Evolutionary conservation across 2,797 vertebrate genomes (phyloP).

Genomic region (Jordanella pulchra): DNA sequence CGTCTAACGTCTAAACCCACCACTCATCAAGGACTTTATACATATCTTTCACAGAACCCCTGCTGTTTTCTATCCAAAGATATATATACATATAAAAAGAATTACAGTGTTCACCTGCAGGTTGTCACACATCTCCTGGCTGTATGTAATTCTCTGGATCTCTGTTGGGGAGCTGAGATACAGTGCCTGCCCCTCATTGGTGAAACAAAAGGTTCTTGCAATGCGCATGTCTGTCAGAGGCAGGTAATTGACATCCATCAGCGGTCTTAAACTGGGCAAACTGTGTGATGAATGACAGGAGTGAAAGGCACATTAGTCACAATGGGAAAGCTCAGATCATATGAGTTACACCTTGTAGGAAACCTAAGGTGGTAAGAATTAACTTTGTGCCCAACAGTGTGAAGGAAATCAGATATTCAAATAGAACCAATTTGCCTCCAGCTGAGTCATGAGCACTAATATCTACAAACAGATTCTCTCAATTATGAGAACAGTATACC

Average conservation of each 20-base stretch:
- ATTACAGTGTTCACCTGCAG: slow-evolving; percentile 85
- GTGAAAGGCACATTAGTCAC: slow-evolving; percentile 15
- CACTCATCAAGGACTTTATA: slow-evolving; percentile 19
- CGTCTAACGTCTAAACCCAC: slow-evolving; percentile 57
- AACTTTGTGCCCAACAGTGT: background rate
- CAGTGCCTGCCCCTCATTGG: slow-evolving; percentile 92
- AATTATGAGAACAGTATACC: slow-evolving; percentile 5
- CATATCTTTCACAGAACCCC: slow-evolving; percentile 22
- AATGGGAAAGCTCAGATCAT: background rate
- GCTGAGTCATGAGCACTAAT: background rate
- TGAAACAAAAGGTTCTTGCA: slow-evolving; percentile 98
- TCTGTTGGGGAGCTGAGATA: slow-evolving; percentile 98
- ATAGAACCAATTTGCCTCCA: slow-evolving; percentile 9
- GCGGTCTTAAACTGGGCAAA: slow-evolving; percentile 93
- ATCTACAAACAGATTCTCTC: background rate
- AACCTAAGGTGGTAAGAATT: background rate
- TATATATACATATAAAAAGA: background rate
- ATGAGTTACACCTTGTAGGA: background rate
- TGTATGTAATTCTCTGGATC: slow-evolving; percentile 97
- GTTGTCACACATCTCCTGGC: slow-evolving; percentile 97
- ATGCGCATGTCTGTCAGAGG: slow-evolving; percentile 97
- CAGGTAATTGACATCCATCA: slow-evolving; percentile 95
- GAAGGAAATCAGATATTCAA: slow-evolving; percentile 3
- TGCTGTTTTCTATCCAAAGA: slow-evolving; percentile 1
- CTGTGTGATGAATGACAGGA: slow-evolving; percentile 68